Evolutionary conservation across 2,113 vertebrate genomes (phyloP).

Genomic region (Aldabrachelys gigantea): DNA sequence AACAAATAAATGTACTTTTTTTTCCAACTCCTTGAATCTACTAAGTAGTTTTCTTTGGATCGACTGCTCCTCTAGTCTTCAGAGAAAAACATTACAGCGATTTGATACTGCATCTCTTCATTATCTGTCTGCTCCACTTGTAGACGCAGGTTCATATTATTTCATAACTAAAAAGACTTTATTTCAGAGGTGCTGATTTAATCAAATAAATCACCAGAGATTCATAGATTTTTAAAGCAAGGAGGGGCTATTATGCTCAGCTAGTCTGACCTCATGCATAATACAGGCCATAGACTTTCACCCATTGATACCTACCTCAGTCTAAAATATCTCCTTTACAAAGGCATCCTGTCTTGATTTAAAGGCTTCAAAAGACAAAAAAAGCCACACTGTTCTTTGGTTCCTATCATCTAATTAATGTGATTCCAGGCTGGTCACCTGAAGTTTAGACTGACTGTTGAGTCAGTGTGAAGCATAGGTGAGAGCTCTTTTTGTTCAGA

Average conservation of each 20-base stretch:
- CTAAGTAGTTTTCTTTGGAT: slow-evolving; percentile 70
- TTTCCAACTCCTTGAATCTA: slow-evolving; percentile 32
- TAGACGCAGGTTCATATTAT: background rate
- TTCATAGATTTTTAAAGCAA: background rate
- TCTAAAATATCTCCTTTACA: background rate
- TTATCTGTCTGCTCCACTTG: slow-evolving; percentile 16
- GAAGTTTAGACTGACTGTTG: background rate
- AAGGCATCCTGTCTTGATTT: background rate
- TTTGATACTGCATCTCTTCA: background rate
- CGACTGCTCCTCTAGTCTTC: background rate
- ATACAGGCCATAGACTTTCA: background rate
- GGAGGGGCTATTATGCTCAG: background rate
- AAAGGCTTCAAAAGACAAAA: background rate
- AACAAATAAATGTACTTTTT: slow-evolving; percentile 63
- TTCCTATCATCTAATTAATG: background rate
- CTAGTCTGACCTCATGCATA: background rate
- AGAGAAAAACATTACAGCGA: slow-evolving; percentile 35
- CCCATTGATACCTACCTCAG: background rate
- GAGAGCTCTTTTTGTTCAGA: background rate
- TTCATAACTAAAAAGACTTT: slow-evolving; percentile 6
- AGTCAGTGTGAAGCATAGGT: background rate
- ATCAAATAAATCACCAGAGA: background rate
- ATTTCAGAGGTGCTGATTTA: background rate
- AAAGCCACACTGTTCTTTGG: background rate
- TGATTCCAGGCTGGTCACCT: background rate